Percentiles rank a stretch among this genome's conserved stretches.
Conservation (phyloP, 2,888 invertebrate species). For the Campoletis raptor region DNA sequence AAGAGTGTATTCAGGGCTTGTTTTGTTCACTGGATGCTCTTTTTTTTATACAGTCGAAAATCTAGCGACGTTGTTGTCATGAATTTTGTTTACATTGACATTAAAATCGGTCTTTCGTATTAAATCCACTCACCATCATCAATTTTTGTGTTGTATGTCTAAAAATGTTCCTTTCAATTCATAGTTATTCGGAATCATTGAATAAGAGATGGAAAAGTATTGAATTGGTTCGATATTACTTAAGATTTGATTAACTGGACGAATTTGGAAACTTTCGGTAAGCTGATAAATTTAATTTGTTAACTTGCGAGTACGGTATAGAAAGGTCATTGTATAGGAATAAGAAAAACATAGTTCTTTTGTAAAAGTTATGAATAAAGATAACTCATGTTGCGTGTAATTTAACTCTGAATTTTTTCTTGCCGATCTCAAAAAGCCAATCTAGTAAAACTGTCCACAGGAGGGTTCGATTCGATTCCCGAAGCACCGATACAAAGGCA, state of each 20-base stretch:
- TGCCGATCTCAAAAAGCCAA: neutral
- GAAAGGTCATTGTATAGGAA: neutral
- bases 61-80: neutral
- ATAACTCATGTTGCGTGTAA: neutral
- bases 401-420: conserved; percentile 5
- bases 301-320: neutral
- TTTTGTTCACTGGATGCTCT: neutral
- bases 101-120: neutral
- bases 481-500: conserved; percentile 26
- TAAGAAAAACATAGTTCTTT: neutral
- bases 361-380: neutral
- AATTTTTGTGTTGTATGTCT: neutral
- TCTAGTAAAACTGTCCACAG: conserved; percentile 16
- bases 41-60: neutral
- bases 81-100: neutral
- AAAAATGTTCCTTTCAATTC: neutral
- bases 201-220: neutral
- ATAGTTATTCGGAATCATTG: neutral
- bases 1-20: conserved; percentile 1
- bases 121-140: neutral
- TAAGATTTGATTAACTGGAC: neutral
- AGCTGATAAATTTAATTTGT: neutral
- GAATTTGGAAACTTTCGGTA: neutral
- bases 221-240: neutral
- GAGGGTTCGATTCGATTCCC: conserved; percentile 24